phyloP scores from a whole-genome alignment of 2,888 invertebrate genomes.

The Pollenia amentaria region DNA sequence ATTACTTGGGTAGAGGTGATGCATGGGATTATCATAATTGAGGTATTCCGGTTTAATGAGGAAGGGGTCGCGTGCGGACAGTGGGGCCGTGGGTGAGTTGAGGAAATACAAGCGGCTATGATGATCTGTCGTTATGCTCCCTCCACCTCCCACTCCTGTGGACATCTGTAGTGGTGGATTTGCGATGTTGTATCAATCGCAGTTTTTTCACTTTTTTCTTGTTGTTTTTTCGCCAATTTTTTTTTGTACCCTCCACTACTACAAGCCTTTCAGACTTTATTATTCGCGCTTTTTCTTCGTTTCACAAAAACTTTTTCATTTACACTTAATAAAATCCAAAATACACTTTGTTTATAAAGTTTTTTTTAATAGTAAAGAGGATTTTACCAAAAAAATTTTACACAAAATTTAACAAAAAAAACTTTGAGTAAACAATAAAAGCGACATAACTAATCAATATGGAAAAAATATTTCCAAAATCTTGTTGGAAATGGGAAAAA shows the following conservation, averaged over 20 bases:
- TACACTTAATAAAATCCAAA: slow-evolving; percentile 56
- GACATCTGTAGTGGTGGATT: slow-evolving; percentile 81
- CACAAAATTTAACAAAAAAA: slow-evolving; percentile 77
- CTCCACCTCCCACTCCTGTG: slow-evolving; percentile 84
- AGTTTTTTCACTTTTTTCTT: slow-evolving; percentile 57
- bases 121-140: slow-evolving; percentile 83
- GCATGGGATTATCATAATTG: slow-evolving; percentile 83
- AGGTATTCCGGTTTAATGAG: slow-evolving; percentile 83
- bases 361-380: slow-evolving; percentile 62
- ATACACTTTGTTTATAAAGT: slow-evolving; percentile 53
- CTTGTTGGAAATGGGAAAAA: slow-evolving; percentile 75
- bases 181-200: slow-evolving; percentile 77
- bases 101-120: slow-evolving; percentile 83
- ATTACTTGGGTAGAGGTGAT: slow-evolving; percentile 82
- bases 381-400: slow-evolving; percentile 70
- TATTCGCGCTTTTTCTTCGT: slow-evolving; percentile 66
- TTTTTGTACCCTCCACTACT: slow-evolving; percentile 57
- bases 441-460: slow-evolving; percentile 84
- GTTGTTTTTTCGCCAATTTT: slow-evolving; percentile 60
- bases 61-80: slow-evolving; percentile 81
- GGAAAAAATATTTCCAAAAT: slow-evolving; percentile 82
- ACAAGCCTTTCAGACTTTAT: slow-evolving; percentile 31
- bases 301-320: slow-evolving; percentile 55
- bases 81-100: slow-evolving; percentile 81
- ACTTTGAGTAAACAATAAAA: slow-evolving; percentile 83